These are phyloP conservation scores for Amyelois transitella DNA, from an alignment of 1,140 invertebrate species.

Conservation along the genomic window DNA sequence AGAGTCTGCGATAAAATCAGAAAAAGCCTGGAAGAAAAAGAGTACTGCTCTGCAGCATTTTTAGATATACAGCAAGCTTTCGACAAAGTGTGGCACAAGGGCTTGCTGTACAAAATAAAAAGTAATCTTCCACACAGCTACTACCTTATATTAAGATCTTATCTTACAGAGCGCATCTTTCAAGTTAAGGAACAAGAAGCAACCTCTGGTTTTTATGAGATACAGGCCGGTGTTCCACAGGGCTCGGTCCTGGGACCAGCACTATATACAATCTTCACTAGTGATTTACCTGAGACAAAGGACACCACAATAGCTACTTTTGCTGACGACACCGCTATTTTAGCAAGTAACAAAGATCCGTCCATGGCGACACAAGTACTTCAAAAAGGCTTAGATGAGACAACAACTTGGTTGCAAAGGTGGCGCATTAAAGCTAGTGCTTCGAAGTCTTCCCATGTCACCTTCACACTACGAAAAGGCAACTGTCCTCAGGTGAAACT, in stretches of 20 bases:
- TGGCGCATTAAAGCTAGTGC: slow-evolving; percentile 18
- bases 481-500: slow-evolving; percentile 9
- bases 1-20: not conserved
- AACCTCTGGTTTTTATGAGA: too few relatives aligned
- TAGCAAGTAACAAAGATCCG: slow-evolving; percentile 5
- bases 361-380: slow-evolving; percentile 7
- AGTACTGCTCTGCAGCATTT: not conserved
- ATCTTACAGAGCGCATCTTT: too few relatives aligned
- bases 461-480: slow-evolving; percentile 15
- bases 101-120: not conserved
- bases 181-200: too few relatives aligned
- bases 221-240: too few relatives aligned
- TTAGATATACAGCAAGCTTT: too few relatives aligned
- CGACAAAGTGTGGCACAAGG: not conserved
- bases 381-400: slow-evolving; percentile 10
- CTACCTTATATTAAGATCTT: too few relatives aligned
- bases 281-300: not conserved
- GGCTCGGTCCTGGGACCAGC: too few relatives aligned
- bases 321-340: slow-evolving; percentile 11
- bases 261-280: too few relatives aligned
- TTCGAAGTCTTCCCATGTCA: slow-evolving; percentile 15
- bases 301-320: not conserved
- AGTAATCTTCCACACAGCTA: not conserved
- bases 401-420: slow-evolving; percentile 14
- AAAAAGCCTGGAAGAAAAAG: not conserved